Conservation (phyloP, 2,113 vertebrate genomes). For the Albula glossodonta region DNA sequence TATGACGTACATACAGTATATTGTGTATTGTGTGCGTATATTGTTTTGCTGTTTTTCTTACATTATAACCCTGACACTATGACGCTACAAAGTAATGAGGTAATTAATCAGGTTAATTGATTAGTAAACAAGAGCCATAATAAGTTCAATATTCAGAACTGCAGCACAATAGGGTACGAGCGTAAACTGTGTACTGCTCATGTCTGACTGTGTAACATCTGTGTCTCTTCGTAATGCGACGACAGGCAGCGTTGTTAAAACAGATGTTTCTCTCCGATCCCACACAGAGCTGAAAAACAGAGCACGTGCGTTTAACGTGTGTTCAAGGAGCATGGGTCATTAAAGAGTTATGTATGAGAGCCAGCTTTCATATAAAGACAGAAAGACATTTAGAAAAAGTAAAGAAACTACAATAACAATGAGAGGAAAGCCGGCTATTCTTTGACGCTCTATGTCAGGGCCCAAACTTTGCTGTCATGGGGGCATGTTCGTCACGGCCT, state of each 20-base stretch:
- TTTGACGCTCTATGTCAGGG: neutral
- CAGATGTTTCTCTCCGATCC: neutral
- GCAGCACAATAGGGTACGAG: neutral
- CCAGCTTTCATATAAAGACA: neutral
- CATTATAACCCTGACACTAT: too few species aligned
- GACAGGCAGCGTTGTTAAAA: neutral
- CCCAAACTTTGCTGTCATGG: neutral
- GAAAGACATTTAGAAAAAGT: neutral
- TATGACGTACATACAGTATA: too few species aligned
- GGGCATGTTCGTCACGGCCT: neutral
- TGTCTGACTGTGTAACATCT: neutral
- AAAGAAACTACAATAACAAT: neutral
- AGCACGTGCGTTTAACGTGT: conserved; percentile 8
- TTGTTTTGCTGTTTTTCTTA: too few species aligned
- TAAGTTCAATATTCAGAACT: neutral
- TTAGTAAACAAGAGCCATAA: neutral
- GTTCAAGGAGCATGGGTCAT: neutral
- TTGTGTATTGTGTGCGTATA: too few species aligned
- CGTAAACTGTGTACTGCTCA: neutral
- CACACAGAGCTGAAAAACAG: neutral
- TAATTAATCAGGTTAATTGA: too few species aligned
- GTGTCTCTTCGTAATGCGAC: too few species aligned
- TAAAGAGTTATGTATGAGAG: neutral
- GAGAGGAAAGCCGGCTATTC: neutral
- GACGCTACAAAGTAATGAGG: too few species aligned